Evolutionary conservation across 2,888 invertebrate genomes (phyloP).

Genomic region (Agrilus cyanescens): DNA sequence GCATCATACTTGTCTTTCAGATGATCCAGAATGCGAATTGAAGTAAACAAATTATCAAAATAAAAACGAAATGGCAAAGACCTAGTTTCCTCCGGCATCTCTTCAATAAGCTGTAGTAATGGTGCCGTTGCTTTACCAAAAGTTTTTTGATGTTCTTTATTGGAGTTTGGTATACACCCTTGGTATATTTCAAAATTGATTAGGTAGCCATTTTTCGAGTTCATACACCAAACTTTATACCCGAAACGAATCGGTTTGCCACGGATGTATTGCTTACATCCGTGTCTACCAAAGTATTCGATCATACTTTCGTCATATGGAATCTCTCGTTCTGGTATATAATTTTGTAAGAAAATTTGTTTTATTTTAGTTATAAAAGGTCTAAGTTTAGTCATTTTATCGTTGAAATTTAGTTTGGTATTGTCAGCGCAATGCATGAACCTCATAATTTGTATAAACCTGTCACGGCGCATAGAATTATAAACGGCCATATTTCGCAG

Average conservation of each 20-base stretch:
- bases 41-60: conserved; percentile 15
- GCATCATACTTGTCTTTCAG: conserved; percentile 15
- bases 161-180: not conserved
- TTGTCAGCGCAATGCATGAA: conserved; percentile 14
- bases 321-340: too few relatives aligned
- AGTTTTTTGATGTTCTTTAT: not conserved
- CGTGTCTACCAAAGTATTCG: too few relatives aligned
- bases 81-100: not conserved
- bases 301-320: too few relatives aligned
- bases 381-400: conserved; percentile 15
- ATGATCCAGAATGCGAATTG: conserved; percentile 6
- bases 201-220: not conserved
- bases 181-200: not conserved
- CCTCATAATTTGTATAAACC: conserved; percentile 12
- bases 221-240: not conserved
- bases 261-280: too few relatives aligned
- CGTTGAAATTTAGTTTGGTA: conserved; percentile 7
- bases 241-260: not conserved
- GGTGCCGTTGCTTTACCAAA: not conserved
- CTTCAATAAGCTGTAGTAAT: not conserved
- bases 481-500: conserved; percentile 9
- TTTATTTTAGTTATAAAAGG: conserved; percentile 7
- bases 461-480: conserved; percentile 14
- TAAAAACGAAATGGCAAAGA: conserved; percentile 9
- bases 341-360: too few relatives aligned